Evolutionary conservation across 2,888 invertebrate species (phyloP).

Genomic region (Tuberolachnus salignus): DNA sequence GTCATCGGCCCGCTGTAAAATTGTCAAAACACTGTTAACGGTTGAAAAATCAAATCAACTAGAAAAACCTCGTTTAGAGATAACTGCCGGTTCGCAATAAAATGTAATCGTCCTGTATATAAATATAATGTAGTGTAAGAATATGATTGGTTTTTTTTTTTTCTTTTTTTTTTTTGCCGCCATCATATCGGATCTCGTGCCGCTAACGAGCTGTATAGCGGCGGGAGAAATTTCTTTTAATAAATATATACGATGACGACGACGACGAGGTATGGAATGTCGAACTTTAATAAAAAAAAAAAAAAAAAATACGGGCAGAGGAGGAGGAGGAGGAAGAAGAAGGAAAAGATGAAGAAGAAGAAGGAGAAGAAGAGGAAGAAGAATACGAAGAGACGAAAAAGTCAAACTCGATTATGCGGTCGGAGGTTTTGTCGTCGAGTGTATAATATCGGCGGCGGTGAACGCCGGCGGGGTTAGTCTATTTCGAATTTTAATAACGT

Average conservation of each 20-base stretch:
- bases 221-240: conserved; percentile 39
- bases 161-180: not conserved
- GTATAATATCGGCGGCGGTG: conserved; percentile 14
- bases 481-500: conserved; percentile 53
- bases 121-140: no score
- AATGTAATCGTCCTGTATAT: no score
- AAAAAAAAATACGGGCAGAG: not conserved
- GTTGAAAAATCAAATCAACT: no score
- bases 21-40: no score
- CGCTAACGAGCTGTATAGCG: not conserved
- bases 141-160: not conserved
- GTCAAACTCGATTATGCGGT: conserved; percentile 50
- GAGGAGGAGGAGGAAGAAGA: no score
- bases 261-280: conserved; percentile 32
- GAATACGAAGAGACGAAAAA: conserved; percentile 10
- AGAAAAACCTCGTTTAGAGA: no score
- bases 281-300: conserved; percentile 46
- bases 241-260: conserved; percentile 8
- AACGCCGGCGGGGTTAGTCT: conserved; percentile 43
- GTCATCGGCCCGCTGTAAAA: no score
- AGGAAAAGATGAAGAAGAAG: no score
- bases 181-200: not conserved
- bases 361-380: not conserved
- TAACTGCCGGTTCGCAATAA: no score
- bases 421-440: conserved; percentile 30